Evolutionary conservation across 2,888 invertebrate genomes (phyloP).

Genomic region (Spodoptera exigua): DNA sequence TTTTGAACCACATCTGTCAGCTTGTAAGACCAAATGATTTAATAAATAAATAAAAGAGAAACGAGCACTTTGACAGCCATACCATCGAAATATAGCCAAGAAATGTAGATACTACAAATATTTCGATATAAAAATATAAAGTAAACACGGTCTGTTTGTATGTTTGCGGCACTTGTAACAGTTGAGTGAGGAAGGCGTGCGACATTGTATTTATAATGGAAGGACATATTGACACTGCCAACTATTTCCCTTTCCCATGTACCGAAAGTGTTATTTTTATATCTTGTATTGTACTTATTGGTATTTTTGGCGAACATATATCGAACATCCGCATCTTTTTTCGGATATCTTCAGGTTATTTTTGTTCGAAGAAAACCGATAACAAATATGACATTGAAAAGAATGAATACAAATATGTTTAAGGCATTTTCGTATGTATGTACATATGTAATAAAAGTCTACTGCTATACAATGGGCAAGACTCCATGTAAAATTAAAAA

Average conservation of each 20-base stretch:
- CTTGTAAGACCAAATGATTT: no score
- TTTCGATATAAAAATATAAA: not conserved
- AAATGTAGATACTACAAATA: not conserved
- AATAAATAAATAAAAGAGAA: no score
- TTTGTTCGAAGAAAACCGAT: no score
- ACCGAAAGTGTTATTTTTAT: conserved; percentile 15
- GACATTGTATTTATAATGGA: conserved; percentile 9
- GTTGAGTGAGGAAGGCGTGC: conserved; percentile 17
- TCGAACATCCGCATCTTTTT: no score
- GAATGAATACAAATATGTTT: not conserved
- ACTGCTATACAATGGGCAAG: no score
- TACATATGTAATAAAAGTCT: no score
- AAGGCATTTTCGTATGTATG: not conserved
- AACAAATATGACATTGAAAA: no score
- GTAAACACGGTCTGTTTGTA: conserved; percentile 15
- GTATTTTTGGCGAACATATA: conserved; percentile 2
- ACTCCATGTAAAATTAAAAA: no score
- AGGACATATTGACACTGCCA: conserved; percentile 3
- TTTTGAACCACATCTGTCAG: no score
- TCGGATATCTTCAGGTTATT: no score
- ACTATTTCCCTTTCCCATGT: conserved; percentile 13
- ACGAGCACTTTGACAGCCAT: no score
- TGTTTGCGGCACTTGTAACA: not conserved
- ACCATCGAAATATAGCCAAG: no score
- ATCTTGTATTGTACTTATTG: not conserved